These are phyloP conservation scores for Anser cygnoides DNA, from an alignment of 2,113 vertebrate genomes.

Conservation along the genomic window DNA sequence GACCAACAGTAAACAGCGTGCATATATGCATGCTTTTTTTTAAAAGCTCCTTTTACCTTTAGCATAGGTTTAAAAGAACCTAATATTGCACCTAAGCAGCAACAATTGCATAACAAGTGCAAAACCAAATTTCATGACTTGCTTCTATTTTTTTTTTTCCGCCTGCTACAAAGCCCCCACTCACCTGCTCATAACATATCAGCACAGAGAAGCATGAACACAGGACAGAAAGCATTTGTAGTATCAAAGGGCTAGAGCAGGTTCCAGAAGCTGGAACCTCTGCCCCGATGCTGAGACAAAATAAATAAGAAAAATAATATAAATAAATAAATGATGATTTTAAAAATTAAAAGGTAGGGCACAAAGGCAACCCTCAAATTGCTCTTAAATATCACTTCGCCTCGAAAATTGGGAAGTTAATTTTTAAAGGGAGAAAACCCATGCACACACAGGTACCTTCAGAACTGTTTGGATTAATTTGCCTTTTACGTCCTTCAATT, in stretches of 20 bases:
- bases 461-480: background rate
- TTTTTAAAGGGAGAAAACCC: background rate
- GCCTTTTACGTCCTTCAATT: background rate
- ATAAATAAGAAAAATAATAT: background rate
- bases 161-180: background rate
- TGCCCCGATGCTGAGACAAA: background rate
- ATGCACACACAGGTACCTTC: fast-evolving
- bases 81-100: background rate
- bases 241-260: background rate
- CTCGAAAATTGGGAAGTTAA: background rate
- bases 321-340: background rate
- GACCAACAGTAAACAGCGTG: background rate
- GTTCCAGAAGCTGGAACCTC: background rate
- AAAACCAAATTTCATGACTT: background rate
- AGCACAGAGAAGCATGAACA: background rate
- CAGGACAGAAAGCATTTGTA: background rate
- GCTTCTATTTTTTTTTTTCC: background rate
- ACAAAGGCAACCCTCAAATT: background rate
- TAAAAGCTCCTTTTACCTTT: background rate
- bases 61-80: background rate
- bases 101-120: background rate
- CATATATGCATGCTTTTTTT: fast-evolving
- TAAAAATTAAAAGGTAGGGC: background rate
- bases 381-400: background rate
- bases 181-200: background rate